phyloP scores from a whole-genome alignment of 2,888 invertebrate species.

The Suillia variegata region DNA sequence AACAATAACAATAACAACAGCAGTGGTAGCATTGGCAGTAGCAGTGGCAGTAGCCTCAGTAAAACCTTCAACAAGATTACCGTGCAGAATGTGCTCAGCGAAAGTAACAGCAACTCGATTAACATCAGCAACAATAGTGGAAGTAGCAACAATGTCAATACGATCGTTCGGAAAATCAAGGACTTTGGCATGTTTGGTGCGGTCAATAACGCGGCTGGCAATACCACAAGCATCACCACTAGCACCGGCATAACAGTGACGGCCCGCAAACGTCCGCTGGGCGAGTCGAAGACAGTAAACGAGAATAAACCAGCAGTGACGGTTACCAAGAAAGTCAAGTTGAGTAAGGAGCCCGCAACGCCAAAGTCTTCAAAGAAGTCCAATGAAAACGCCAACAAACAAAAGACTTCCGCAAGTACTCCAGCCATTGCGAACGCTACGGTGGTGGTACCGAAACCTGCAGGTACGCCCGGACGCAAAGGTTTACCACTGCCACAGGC shows the following conservation, averaged over 20 bases:
- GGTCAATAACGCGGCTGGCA: constrained; percentile 39
- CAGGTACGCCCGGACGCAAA: constrained; percentile 53
- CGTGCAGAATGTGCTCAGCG: constrained; percentile 53
- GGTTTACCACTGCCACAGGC: constrained; percentile 75
- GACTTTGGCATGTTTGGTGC: constrained; percentile 59
- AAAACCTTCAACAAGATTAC: constrained; percentile 57
- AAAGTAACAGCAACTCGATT: constrained; percentile 44
- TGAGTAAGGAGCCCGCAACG: constrained; percentile 26
- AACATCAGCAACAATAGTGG: constrained; percentile 34
- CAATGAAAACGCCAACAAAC: constrained; percentile 15
- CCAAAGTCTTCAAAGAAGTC: constrained; percentile 19
- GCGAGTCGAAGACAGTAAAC: constrained; percentile 32
- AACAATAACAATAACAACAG: constrained; percentile 16
- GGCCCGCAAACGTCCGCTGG: constrained; percentile 41
- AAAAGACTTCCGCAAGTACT: too few relatives aligned
- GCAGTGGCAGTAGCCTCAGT: constrained; percentile 26
- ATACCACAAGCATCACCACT: constrained; percentile 11
- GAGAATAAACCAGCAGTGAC: constrained; percentile 31
- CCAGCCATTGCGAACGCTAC: too few relatives aligned
- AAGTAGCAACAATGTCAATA: constrained; percentile 49
- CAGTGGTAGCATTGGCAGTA: constrained; percentile 7
- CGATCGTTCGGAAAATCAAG: constrained; percentile 58
- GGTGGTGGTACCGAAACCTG: neutral
- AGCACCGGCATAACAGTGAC: constrained; percentile 6
- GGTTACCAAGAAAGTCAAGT: constrained; percentile 30